These are phyloP conservation scores for Pelodytes ibericus DNA, from an alignment of 2,797 vertebrate genomes.

Conservation along the genomic window DNA sequence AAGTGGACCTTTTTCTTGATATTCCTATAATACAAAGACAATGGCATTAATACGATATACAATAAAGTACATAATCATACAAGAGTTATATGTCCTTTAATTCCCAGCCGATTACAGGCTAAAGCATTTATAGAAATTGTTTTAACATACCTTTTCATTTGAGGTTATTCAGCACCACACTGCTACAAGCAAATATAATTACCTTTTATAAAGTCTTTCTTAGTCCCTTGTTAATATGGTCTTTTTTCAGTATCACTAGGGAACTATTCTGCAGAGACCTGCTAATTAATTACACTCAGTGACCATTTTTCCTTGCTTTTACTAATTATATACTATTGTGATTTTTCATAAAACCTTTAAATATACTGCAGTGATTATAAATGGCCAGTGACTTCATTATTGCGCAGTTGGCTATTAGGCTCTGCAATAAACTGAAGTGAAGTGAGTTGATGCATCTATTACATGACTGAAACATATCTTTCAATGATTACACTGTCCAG, in stretches of 20 bases:
- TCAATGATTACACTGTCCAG: too few species aligned
- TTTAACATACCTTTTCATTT: conserved; percentile 19
- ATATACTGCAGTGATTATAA: too few species aligned
- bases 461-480: too few species aligned
- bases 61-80: too few species aligned
- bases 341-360: too few species aligned
- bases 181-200: neutral
- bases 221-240: conserved; percentile 6
- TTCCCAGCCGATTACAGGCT: too few species aligned
- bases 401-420: too few species aligned
- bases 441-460: too few species aligned
- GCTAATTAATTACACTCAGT: neutral
- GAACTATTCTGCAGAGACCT: conserved; percentile 7
- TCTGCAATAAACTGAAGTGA: too few species aligned
- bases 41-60: neutral
- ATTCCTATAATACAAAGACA: neutral
- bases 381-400: too few species aligned
- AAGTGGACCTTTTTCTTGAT: neutral
- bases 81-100: too few species aligned
- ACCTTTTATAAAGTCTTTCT: neutral
- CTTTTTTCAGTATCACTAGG: neutral
- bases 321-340: neutral
- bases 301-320: neutral
- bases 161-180: neutral
- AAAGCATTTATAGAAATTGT: too few species aligned